Evolutionary conservation across 2,888 invertebrate genomes (phyloP).

Genomic region (Capitulum mitella): DNA sequence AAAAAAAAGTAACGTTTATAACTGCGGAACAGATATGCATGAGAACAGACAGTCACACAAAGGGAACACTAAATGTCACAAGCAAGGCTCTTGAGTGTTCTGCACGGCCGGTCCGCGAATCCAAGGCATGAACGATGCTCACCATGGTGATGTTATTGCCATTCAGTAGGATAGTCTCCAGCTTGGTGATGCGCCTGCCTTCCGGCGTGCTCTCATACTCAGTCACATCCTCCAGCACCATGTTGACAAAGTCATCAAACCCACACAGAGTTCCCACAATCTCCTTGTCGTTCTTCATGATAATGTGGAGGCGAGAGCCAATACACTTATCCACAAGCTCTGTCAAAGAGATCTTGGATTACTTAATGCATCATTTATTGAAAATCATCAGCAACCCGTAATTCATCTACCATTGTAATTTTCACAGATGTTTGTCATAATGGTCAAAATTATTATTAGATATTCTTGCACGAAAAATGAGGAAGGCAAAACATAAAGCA

Average conservation of each 20-base stretch:
- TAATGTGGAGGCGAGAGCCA: conserved; percentile 96
- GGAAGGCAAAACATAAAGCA: too few species aligned
- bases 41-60: too few species aligned
- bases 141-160: conserved; percentile 99
- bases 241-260: conserved; percentile 98
- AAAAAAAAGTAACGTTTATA: too few species aligned
- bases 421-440: too few species aligned
- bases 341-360: conserved; percentile 42
- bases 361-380: not conserved
- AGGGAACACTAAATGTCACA: too few species aligned
- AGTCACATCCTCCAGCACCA: conserved; percentile 94
- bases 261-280: conserved; percentile 96
- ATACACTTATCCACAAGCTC: conserved; percentile 98
- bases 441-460: too few species aligned
- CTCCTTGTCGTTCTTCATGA: conserved; percentile 99
- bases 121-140: too few species aligned
- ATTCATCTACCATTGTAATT: not conserved
- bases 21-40: too few species aligned
- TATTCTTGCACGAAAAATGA: too few species aligned
- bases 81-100: too few species aligned
- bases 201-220: conserved; percentile 97
- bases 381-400: not conserved
- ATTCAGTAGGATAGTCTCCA: conserved; percentile 95
- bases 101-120: too few species aligned
- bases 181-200: conserved; percentile 87